phyloP scores from a whole-genome alignment of 1,140 invertebrate genomes.

The Pseudomyrmex cubaensis region DNA sequence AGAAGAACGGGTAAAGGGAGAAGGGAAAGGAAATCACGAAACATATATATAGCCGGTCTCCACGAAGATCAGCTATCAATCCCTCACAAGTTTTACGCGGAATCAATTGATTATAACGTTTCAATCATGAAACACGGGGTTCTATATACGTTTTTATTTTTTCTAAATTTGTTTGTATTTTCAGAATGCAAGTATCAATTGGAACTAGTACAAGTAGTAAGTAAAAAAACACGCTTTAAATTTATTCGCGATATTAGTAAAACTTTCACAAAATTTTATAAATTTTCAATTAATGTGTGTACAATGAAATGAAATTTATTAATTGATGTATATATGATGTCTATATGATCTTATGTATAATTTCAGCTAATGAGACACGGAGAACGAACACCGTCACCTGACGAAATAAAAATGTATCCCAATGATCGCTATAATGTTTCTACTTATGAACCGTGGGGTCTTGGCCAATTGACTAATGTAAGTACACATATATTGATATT shows the following conservation, averaged over 20 bases:
- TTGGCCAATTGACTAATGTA: conserved; percentile 86
- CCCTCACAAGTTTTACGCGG: too few relatives aligned
- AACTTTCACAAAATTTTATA: too few relatives aligned
- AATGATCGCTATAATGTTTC: conserved; percentile 80
- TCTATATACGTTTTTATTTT: neutral
- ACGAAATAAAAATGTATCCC: conserved; percentile 82
- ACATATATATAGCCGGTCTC: too few relatives aligned
- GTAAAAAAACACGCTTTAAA: conserved; percentile 28
- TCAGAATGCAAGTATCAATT: conserved; percentile 27
- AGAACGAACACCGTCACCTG: conserved; percentile 84
- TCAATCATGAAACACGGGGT: neutral
- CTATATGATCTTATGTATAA: neutral
- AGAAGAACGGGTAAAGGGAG: too few relatives aligned
- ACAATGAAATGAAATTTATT: too few relatives aligned
- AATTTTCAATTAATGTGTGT: too few relatives aligned
- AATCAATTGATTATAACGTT: too few relatives aligned
- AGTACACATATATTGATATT: conserved; percentile 64
- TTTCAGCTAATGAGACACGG: conserved; percentile 86
- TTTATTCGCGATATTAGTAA: too few relatives aligned
- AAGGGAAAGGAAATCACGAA: too few relatives aligned
- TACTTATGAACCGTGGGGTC: conserved; percentile 81
- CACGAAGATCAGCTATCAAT: too few relatives aligned
- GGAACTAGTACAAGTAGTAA: conserved; percentile 67
- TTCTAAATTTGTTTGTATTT: conserved; percentile 16
- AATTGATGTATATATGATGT: neutral